These are phyloP conservation scores for Drosophila anomelani DNA, from an alignment of 2,888 invertebrate species.

Conservation along the genomic window DNA sequence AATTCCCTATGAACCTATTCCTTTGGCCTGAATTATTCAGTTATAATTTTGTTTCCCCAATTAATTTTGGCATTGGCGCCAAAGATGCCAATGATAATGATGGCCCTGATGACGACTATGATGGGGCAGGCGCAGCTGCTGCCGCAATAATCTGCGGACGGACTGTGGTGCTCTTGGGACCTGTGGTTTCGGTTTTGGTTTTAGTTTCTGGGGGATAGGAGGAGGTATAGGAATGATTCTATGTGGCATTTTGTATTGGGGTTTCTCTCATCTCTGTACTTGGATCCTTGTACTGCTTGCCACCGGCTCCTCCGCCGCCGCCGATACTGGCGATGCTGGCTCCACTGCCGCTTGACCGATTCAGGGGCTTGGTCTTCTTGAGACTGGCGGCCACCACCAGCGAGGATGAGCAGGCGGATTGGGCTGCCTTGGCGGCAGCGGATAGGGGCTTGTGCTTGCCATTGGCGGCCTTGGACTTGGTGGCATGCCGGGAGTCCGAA, in stretches of 20 bases:
- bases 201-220: not conserved
- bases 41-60: slow-evolving; percentile 62
- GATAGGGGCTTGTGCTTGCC: slow-evolving; percentile 49
- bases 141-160: not conserved
- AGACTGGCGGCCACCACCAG: slow-evolving; percentile 50
- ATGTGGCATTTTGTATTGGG: not conserved
- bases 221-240: not conserved
- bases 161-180: slow-evolving; percentile 4
- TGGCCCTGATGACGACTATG: slow-evolving; percentile 11
- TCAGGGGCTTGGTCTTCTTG: slow-evolving; percentile 64
- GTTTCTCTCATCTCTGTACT: slow-evolving; percentile 68
- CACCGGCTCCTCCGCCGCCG: slow-evolving; percentile 19
- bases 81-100: slow-evolving; percentile 43
- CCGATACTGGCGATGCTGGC: slow-evolving; percentile 29
- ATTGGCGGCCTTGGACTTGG: slow-evolving; percentile 46
- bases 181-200: not conserved
- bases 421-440: slow-evolving; percentile 18
- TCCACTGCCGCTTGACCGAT: slow-evolving; percentile 52
- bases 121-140: slow-evolving; percentile 1
- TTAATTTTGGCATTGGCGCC: slow-evolving; percentile 79
- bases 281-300: slow-evolving; percentile 83
- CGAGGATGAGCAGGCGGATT: slow-evolving; percentile 44
- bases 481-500: slow-evolving; percentile 12
- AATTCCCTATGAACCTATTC: slow-evolving; percentile 3
- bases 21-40: slow-evolving; percentile 3